These are phyloP conservation scores for Spisula subtruncata DNA, from an alignment of 2,888 invertebrate genomes.

Conservation along the genomic window DNA sequence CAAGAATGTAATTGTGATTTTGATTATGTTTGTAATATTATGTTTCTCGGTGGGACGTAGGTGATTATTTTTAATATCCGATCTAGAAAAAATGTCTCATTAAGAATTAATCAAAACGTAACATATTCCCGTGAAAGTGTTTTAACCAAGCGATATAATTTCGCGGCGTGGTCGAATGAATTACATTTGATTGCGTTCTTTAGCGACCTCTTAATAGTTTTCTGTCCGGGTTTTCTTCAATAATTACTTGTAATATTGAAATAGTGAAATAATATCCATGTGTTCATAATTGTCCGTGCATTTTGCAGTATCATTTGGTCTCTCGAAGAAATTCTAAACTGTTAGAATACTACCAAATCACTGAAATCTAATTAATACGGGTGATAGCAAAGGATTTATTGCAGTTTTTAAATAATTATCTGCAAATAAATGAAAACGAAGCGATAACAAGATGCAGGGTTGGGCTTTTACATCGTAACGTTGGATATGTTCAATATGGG, in stretches of 20 bases:
- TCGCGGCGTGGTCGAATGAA: neutral
- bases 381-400: neutral
- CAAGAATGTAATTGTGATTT: neutral
- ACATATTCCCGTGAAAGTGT: neutral
- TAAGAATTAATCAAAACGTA: slow-evolving; percentile 12
- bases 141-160: slow-evolving; percentile 9
- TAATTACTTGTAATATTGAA: slow-evolving; percentile 16
- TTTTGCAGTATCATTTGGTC: neutral
- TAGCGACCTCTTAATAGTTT: slow-evolving; percentile 24
- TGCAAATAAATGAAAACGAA: neutral
- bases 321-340: neutral
- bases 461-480: no score
- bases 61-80: slow-evolving; percentile 9
- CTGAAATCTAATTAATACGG: neutral
- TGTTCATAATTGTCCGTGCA: neutral
- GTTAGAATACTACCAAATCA: neutral
- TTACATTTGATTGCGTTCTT: neutral
- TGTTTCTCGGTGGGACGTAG: neutral
- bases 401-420: neutral
- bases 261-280: neutral
- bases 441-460: neutral
- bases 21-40: slow-evolving; percentile 23
- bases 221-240: neutral
- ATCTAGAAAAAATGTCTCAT: neutral
- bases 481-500: no score